Conservation (phyloP, 2,113 vertebrate genomes). For the Petaurus breviceps region DNA sequence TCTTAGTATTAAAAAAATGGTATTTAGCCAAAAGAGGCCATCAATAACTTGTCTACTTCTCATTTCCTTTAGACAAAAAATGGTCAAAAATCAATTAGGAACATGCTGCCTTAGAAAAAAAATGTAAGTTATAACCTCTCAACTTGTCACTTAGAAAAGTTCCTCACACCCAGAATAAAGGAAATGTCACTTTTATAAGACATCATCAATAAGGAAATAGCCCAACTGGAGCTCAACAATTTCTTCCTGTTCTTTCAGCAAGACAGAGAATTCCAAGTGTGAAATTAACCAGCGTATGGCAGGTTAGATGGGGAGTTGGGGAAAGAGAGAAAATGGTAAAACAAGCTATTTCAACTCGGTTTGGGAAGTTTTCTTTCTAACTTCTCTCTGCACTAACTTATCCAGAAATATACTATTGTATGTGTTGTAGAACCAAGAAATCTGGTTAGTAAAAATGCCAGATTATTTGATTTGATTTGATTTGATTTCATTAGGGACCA, state of each 20-base stretch:
- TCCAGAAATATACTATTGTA: slow-evolving; percentile 85
- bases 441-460: slow-evolving; percentile 94
- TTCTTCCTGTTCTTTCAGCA: slow-evolving; percentile 24
- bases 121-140: not conserved
- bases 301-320: slow-evolving; percentile 75
- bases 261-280: slow-evolving; percentile 78
- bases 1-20: not conserved
- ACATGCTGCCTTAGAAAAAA: not conserved
- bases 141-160: slow-evolving; percentile 42
- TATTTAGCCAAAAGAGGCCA: not conserved
- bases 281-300: slow-evolving; percentile 86
- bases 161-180: slow-evolving; percentile 18
- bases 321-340: slow-evolving; percentile 39
- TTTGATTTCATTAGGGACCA: slow-evolving; percentile 93
- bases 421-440: slow-evolving; percentile 86
- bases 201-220: slow-evolving; percentile 7
- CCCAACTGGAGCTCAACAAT: not conserved
- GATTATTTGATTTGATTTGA: slow-evolving; percentile 95
- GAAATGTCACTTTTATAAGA: not conserved
- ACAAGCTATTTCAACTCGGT: slow-evolving; percentile 61
- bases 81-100: not conserved
- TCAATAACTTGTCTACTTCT: not conserved
- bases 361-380: slow-evolving; percentile 84
- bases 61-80: not conserved
- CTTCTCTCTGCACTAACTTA: slow-evolving; percentile 87